Evolutionary conservation across 2,888 invertebrate species (phyloP).

Genomic region (Rotaria sp.): DNA sequence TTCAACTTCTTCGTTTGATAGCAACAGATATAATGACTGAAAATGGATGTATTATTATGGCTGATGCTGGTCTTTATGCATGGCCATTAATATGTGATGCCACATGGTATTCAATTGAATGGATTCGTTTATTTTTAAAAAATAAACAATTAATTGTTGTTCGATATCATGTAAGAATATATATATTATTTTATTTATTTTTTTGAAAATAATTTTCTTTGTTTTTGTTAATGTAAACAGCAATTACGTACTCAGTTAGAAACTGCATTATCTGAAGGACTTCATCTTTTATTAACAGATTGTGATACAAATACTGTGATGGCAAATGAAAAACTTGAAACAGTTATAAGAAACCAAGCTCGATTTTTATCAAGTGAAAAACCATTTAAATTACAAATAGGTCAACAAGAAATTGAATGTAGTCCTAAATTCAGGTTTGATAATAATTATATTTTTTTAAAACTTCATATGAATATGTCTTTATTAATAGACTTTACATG

Average conservation of each 20-base stretch:
- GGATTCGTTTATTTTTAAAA: constrained; percentile 48
- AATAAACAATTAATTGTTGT: constrained; percentile 48
- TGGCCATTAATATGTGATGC: constrained; percentile 55
- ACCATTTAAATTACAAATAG: constrained; percentile 46
- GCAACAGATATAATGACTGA: constrained; percentile 51
- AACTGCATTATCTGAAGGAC: constrained; percentile 53
- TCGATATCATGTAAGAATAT: constrained; percentile 49
- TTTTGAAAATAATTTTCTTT: background rate
- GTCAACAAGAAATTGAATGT: constrained; percentile 56
- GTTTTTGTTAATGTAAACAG: constrained; percentile 43
- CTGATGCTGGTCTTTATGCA: constrained; percentile 49
- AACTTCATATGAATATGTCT: background rate
- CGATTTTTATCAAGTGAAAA: constrained; percentile 38
- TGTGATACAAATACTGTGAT: constrained; percentile 48
- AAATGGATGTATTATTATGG: constrained; percentile 53
- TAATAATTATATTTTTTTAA: background rate
- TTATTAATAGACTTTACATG: constrained; percentile 46
- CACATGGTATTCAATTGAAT: constrained; percentile 49
- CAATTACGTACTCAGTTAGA: constrained; percentile 54
- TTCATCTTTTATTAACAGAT: constrained; percentile 51
- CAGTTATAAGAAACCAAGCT: constrained; percentile 40
- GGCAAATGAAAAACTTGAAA: constrained; percentile 45
- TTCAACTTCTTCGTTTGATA: constrained; percentile 49
- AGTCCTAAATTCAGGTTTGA: constrained; percentile 49
- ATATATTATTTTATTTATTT: background rate